Percentiles rank a stretch among this genome's conserved stretches.
Conservation (phyloP, 2,888 invertebrate species). For the Mycogona germanica region DNA sequence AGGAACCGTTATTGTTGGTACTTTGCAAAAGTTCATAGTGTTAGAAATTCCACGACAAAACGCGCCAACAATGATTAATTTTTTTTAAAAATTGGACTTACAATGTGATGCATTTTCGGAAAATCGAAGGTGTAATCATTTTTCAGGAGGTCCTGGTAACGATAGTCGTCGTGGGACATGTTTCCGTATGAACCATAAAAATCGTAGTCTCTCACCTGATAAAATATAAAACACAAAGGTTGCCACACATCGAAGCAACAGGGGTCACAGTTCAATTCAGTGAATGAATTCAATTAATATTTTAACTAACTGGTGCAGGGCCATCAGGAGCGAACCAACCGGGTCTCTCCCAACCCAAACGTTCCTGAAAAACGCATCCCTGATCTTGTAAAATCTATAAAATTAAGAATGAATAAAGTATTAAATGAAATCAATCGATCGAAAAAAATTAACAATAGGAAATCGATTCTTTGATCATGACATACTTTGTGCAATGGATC, state of each 20-base stretch:
- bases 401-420: neutral
- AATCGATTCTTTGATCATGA: neutral
- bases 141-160: constrained; percentile 54
- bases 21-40: too few relatives aligned
- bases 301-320: constrained; percentile 41
- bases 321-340: constrained; percentile 53
- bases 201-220: constrained; percentile 47
- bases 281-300: neutral
- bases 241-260: neutral
- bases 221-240: neutral
- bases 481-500: constrained; percentile 53
- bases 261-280: neutral
- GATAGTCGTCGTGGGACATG: constrained; percentile 47
- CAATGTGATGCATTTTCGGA: constrained; percentile 62
- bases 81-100: too few relatives aligned
- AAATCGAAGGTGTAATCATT: constrained; percentile 70
- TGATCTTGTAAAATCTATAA: constrained; percentile 49
- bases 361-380: constrained; percentile 79
- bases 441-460: neutral
- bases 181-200: constrained; percentile 73
- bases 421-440: neutral
- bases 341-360: constrained; percentile 79
- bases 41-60: too few relatives aligned
- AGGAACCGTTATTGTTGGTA: too few relatives aligned
- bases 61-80: too few relatives aligned